Evolutionary conservation across 2,888 invertebrate genomes (phyloP).

Genomic region (Alloplasta piceator): DNA sequence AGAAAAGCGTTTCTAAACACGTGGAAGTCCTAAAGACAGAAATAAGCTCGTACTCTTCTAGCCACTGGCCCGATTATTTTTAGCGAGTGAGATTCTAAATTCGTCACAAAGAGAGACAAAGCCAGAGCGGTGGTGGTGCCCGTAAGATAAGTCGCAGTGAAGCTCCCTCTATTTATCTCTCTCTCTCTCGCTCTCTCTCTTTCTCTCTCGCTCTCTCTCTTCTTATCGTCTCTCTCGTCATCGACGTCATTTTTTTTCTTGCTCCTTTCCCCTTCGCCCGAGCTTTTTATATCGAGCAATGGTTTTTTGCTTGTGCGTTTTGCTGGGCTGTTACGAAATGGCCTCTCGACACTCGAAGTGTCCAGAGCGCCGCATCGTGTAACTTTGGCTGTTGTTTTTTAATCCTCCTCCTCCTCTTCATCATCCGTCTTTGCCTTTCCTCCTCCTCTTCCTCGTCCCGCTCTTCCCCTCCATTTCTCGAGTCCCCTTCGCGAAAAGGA

Average conservation of each 20-base stretch:
- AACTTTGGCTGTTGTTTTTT: conserved; percentile 22
- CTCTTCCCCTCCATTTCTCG: conserved; percentile 18
- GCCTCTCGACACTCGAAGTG: background rate
- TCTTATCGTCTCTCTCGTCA: background rate
- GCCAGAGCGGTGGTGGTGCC: conserved; percentile 56
- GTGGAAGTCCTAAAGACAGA: conserved; percentile 75
- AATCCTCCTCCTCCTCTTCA: conserved; percentile 12
- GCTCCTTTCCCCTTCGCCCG: background rate
- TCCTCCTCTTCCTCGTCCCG: conserved; percentile 20
- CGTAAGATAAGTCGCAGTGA: conserved; percentile 42
- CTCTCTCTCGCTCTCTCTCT: background rate
- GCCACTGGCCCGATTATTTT: conserved; percentile 75
- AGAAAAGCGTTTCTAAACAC: conserved; percentile 72
- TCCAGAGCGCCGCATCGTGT: conserved; percentile 41
- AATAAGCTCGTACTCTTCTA: conserved; percentile 75
- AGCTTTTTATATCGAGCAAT: background rate
- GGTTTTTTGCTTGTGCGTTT: conserved; percentile 1
- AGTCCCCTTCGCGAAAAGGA: background rate
- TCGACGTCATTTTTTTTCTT: conserved; percentile 2
- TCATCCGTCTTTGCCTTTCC: conserved; percentile 22
- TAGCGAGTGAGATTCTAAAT: conserved; percentile 75
- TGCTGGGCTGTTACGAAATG: conserved; percentile 45
- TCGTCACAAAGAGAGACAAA: conserved; percentile 78
- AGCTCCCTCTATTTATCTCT: background rate
- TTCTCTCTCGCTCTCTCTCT: background rate